A percentile compares a stretch with the other conserved stretches of the same genome.
phyloP scores from a whole-genome alignment of 2,888 invertebrate species.

The Seladonia tumulorum region DNA sequence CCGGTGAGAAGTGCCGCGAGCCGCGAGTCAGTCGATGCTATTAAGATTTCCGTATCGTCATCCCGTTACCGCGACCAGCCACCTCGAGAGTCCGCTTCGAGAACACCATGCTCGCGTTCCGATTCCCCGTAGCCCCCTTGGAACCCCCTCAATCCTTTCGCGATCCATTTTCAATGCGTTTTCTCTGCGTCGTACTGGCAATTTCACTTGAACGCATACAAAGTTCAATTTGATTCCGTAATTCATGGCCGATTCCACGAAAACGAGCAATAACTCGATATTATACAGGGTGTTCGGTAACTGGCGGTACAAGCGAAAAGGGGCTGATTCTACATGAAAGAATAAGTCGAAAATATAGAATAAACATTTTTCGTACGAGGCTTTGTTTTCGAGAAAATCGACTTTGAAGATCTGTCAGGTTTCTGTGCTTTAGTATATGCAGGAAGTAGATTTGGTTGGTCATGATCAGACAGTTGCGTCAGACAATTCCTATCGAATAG shows the following conservation, averaged over 20 bases:
- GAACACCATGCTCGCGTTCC: not conserved
- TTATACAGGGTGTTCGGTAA: too few relatives aligned
- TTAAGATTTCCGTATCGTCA: constrained; percentile 66
- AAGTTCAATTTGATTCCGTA: not conserved
- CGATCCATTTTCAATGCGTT: not conserved
- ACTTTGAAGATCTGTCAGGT: too few relatives aligned
- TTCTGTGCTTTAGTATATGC: too few relatives aligned
- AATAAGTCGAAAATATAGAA: too few relatives aligned
- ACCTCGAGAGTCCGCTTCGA: not conserved
- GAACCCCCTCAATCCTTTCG: not conserved
- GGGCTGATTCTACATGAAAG: too few relatives aligned
- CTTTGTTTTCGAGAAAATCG: too few relatives aligned
- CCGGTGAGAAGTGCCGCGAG: constrained; percentile 46
- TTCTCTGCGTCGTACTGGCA: not conserved
- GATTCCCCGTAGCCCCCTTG: too few relatives aligned
- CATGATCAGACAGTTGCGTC: too few relatives aligned
- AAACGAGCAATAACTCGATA: not conserved
- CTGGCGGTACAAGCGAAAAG: too few relatives aligned
- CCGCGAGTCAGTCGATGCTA: constrained; percentile 52
- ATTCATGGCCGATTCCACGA: not conserved
- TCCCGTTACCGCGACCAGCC: constrained; percentile 53
- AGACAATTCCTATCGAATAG: too few relatives aligned
- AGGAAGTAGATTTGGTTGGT: too few relatives aligned
- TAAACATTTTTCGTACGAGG: too few relatives aligned
- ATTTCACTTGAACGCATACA: not conserved